Base-by-base conservation (phyloP, 2,113 vertebrate genomes). In the Petrocephalus zakoni region DNA sequence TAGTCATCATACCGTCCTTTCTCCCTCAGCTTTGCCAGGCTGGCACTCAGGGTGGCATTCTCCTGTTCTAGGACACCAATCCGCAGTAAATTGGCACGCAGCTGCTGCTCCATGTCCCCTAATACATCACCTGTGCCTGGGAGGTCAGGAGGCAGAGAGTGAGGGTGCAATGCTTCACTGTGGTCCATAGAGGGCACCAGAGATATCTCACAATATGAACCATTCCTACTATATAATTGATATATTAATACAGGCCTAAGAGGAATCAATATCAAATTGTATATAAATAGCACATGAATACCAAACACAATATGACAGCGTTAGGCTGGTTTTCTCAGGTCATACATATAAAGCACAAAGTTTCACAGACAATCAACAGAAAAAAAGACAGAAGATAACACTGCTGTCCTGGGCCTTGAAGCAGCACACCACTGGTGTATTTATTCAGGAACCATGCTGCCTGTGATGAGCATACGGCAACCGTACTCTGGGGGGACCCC, bases 101-200 rank as follows among this genome's bases (percentile, higher is more conserved):
- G 42, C 92, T 99, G 98, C 85, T 93, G 95, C 93, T 97, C 96
- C 97, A 99, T 99, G 90, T 99, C 98, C 37, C 96, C 91, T 0
- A 93, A 88, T 56, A 98, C 64, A 22, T 95, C 93, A 37, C 97
- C 96, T 0, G 95, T 97, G 93, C 94, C 98, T 99, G 91, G 68
- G 52, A 61, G 25, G 83, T 49, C 84, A 47, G 81, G 3, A 89
- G 64, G 87, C 15, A 87, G 47, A 82, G 19, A 1, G 5, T 3
- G 58, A 53, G n/a, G 19, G 58, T 19, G 58, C 68, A 82, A 17
- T 46, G 53, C 17, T 4, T 22, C n/a, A 2, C 47, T n/a, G 5
- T 6, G 51, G 51, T 15, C 9, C 83, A 15, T 11, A 72, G 29
- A 8, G 78, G 51, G 19, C 2, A 8, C 19, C 42, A 46, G 19